These are phyloP conservation scores for Erpornis zantholeuca DNA, from an alignment of 2,113 vertebrate genomes.

Conservation along the genomic window DNA sequence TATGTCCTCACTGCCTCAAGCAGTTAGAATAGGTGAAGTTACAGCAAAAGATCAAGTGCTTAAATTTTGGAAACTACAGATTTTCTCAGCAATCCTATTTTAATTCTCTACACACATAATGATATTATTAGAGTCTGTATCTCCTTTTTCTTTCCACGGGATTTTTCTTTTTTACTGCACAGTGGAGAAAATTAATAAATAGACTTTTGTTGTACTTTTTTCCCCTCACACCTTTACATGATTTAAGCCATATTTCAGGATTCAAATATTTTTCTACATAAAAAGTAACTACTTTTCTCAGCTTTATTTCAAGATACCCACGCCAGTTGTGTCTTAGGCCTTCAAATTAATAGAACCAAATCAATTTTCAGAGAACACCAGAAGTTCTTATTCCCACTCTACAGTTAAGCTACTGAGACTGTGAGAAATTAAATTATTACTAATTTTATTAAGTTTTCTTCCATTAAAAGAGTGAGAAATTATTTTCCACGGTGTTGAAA, in stretches of 20 bases:
- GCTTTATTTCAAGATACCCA: background rate
- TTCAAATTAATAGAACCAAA: background rate
- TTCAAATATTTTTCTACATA: background rate
- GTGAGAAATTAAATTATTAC: background rate
- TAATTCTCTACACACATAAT: background rate
- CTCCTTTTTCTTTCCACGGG: background rate
- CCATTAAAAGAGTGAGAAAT: background rate
- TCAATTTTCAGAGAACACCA: background rate
- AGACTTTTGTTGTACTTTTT: background rate
- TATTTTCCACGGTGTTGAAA: background rate
- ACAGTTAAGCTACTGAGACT: background rate
- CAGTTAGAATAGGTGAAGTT: background rate
- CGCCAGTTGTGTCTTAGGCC: background rate
- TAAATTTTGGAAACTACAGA: background rate
- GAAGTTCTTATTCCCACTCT: background rate
- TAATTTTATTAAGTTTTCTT: background rate
- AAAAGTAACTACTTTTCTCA: background rate
- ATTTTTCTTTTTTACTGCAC: background rate
- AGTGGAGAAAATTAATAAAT: background rate
- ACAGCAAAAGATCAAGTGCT: background rate
- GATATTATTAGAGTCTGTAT: background rate
- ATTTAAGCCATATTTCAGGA: background rate
- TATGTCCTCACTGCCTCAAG: background rate
- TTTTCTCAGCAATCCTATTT: background rate
- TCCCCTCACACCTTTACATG: background rate